Base-by-base conservation (phyloP, 92 coral and sea anemone genomes). In the Palythoa grandiflora region DNA sequence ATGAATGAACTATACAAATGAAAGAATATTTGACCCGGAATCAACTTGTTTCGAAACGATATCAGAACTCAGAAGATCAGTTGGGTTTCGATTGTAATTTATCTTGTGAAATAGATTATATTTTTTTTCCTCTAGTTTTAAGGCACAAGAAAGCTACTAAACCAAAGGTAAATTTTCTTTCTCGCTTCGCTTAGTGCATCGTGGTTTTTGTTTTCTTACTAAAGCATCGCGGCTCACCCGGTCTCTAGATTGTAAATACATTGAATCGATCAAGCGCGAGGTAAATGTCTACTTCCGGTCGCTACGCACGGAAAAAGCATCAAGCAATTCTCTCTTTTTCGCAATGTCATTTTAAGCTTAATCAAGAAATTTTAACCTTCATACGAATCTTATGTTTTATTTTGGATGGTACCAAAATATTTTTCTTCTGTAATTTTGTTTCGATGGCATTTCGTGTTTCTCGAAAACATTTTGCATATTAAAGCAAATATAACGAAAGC, bases 241-340 rank as follows among this genome's bases (percentile, higher is more conserved):
- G 38, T 61, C n/a, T 80, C 63, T 63, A 40, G 73, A 1, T 70
- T 70, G 85, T 68, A 59, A 60, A 79, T 66, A 39, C 12, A 20
- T 60, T 9, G 52, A 60, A 61, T 35, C 16, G 5, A 40, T 38
- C 44, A 73, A 13, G 20, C 57, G 16, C 38, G 80, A 76, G 47
- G 21, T 40, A 13, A 9, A 12, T 28, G n/a, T 21, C 73, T 65
- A 19, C 63, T 80, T 80, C 85, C 85, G 85, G 85, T 63, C 63
- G 85, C 85, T 61, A 63, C 73, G 63, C 85, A 80, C 85, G 85
- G 13, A 44, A 80, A 63, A 39, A 1, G 9, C 85, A 13, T 4
- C 17, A 47, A 80, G 54, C 85, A 15, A 80, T 80, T 80, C 14
- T 21, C 50, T 37, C 13, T 44, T 65, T 80, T 61, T 21, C 20